phyloP scores from a whole-genome alignment of 2,113 vertebrate genomes.

The Acrocephalus kingi region DNA sequence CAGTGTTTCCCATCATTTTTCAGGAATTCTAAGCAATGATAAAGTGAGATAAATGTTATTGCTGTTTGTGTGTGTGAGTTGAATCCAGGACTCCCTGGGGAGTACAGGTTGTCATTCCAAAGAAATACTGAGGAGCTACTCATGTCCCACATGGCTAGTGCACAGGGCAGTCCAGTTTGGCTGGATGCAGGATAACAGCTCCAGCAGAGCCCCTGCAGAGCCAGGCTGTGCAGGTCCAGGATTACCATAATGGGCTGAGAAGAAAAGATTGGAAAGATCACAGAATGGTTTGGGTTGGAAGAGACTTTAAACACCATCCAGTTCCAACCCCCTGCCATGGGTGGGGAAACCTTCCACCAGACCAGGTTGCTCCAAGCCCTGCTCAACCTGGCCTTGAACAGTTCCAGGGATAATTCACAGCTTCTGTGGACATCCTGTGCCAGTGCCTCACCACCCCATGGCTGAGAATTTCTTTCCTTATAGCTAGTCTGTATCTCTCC shows the following conservation, averaged over 20 bases:
- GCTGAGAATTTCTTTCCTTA: neutral
- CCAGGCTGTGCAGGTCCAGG: neutral
- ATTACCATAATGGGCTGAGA: neutral
- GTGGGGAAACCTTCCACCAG: neutral
- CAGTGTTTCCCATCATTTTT: neutral
- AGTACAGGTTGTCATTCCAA: neutral
- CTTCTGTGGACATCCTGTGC: neutral
- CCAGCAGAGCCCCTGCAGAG: neutral
- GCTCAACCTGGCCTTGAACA: neutral
- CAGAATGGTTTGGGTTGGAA: neutral
- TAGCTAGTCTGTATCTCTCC: neutral
- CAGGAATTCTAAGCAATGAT: neutral
- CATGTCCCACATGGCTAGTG: accelerated
- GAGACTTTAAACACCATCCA: neutral
- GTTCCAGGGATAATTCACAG: neutral
- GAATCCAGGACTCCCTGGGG: neutral
- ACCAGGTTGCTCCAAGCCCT: neutral
- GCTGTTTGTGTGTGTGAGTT: neutral
- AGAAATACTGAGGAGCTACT: neutral
- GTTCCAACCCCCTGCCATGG: neutral
- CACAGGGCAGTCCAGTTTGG: neutral
- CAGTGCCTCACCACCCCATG: neutral
- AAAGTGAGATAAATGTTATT: neutral
- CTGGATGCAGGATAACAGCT: neutral
- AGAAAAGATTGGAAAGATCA: neutral